Percentiles rank a stretch among this genome's conserved stretches.
These are phyloP conservation scores for Portevinia maculata DNA, from an alignment of 2,888 invertebrate species.

Conservation along the genomic window DNA sequence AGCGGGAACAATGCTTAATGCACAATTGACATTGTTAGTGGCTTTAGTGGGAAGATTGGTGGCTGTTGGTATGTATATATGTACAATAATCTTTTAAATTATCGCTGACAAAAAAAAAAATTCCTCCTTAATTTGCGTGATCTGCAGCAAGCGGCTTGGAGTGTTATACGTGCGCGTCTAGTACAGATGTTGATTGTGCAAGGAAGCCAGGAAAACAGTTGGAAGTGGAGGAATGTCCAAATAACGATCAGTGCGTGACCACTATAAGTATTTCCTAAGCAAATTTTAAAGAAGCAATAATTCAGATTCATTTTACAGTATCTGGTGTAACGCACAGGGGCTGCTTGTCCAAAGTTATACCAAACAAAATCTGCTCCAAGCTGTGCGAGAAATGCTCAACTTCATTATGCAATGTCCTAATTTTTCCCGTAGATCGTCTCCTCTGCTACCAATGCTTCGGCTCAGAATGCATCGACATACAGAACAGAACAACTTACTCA, in stretches of 20 bases:
- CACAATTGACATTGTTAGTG: background rate
- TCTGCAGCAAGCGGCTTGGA: slow-evolving; percentile 73
- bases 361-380: slow-evolving; percentile 77
- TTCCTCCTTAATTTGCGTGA: background rate
- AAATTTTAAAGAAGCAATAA: background rate
- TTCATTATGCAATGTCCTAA: slow-evolving; percentile 78
- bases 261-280: slow-evolving; percentile 74
- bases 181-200: slow-evolving; percentile 77
- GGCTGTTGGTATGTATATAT: slow-evolving; percentile 26
- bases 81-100: background rate
- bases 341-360: slow-evolving; percentile 77
- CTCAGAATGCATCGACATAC: slow-evolving; percentile 77
- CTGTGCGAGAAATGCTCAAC: slow-evolving; percentile 78
- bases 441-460: slow-evolving; percentile 79
- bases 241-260: slow-evolving; percentile 77
- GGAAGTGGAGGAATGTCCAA: slow-evolving; percentile 78
- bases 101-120: too few relatives aligned
- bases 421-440: slow-evolving; percentile 78
- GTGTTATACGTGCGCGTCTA: slow-evolving; percentile 79
- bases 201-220: slow-evolving; percentile 79
- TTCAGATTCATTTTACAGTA: slow-evolving; percentile 56
- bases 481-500: slow-evolving; percentile 46
- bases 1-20: slow-evolving; percentile 35
- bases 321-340: slow-evolving; percentile 79
- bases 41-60: slow-evolving; percentile 18